Evolutionary conservation across 2,113 vertebrate genomes (phyloP).

Genomic region (Picathartes gymnocephalus): DNA sequence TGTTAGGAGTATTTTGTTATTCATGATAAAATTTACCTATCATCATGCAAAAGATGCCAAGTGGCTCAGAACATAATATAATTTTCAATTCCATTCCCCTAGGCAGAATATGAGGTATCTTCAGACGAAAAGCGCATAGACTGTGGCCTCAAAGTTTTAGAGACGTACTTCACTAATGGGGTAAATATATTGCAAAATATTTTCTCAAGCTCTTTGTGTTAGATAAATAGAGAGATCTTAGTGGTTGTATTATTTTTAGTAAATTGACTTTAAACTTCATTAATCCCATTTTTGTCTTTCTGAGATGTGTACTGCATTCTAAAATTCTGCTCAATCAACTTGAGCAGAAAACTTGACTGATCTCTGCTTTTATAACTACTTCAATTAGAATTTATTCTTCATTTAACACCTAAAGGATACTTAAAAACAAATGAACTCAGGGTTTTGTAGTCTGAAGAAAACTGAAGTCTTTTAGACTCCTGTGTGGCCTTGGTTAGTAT

Average conservation of each 20-base stretch:
- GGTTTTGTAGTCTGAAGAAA: not conserved
- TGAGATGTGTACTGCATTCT: not conserved
- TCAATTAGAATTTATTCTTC: not conserved
- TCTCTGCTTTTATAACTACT: not conserved
- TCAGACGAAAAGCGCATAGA: constrained; percentile 83
- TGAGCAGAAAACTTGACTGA: not conserved
- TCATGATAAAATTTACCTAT: not conserved
- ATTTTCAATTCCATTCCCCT: not conserved
- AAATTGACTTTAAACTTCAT: not conserved
- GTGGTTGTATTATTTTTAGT: not conserved
- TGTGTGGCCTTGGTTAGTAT: not conserved
- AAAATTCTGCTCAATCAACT: not conserved
- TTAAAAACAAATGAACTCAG: not conserved
- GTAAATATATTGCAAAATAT: constrained; percentile 67
- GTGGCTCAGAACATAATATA: not conserved
- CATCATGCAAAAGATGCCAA: not conserved
- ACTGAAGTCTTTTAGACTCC: not conserved
- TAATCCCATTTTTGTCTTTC: not conserved
- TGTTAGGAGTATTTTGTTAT: not conserved
- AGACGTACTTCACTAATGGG: constrained; percentile 83
- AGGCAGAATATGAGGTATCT: constrained; percentile 87
- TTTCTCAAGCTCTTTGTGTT: not conserved
- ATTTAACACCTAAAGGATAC: not conserved
- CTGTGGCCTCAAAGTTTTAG: constrained; percentile 79
- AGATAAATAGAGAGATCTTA: not conserved